phyloP scores from a whole-genome alignment of 1,140 invertebrate species.

The Manduca sexta region DNA sequence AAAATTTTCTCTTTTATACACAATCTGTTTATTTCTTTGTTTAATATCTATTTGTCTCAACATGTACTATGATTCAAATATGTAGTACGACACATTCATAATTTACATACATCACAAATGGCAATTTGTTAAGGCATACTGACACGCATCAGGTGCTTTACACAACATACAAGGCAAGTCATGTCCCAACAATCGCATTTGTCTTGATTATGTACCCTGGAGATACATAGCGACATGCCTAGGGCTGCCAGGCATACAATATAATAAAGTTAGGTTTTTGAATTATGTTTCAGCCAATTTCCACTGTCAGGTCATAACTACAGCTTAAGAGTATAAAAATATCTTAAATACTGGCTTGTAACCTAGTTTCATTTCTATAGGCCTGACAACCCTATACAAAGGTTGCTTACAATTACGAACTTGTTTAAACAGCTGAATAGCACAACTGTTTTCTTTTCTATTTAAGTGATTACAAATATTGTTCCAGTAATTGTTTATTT shows the following conservation, averaged over 20 bases:
- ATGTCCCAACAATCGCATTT: background rate
- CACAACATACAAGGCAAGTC: constrained; percentile 18
- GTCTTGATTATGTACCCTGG: background rate
- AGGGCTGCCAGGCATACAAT: no score
- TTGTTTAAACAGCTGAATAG: background rate
- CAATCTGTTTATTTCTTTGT: constrained; percentile 62
- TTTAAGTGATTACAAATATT: no score
- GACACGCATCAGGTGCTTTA: constrained; percentile 9
- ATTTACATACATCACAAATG: constrained; percentile 59
- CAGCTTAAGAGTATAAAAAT: no score
- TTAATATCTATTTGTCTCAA: constrained; percentile 54
- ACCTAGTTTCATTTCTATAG: no score
- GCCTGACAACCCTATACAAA: no score
- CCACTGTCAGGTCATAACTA: no score
- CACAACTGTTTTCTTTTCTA: no score
- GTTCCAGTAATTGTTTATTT: no score
- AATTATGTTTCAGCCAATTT: no score
- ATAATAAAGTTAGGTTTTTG: no score
- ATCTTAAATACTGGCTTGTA: no score
- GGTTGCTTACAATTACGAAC: no score
- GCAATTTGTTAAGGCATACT: constrained; percentile 55
- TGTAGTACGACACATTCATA: constrained; percentile 43
- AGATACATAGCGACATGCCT: background rate
- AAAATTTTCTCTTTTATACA: constrained; percentile 38
- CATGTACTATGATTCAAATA: constrained; percentile 49